Evolutionary conservation across 2,797 vertebrate species (phyloP), one percentile per base, ranked within the genome.

Genomic region (Lepus townsendii): DNA sequence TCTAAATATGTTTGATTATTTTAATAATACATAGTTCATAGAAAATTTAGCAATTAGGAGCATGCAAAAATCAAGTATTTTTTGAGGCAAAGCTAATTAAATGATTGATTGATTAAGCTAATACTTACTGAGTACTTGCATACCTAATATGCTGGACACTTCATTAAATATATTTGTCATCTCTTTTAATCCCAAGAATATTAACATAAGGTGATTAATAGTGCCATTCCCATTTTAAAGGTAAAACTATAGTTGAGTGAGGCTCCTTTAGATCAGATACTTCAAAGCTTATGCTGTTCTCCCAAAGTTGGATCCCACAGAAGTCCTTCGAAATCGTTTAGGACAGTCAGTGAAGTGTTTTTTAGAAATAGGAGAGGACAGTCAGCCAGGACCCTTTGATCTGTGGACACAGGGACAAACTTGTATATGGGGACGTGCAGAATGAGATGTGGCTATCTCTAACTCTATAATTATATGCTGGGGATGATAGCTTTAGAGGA

Each of bases 241-340:
- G 47, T 69, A 92, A 92, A 91, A 65, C 35, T 73, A 8, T 57
- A 57, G 54, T 47, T 96, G 80, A 13, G 65, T 95, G 32, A 73
- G 35, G 24, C 47, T 85, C 9, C 42, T 89, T 87, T 91, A 93
- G n/a, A 57, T 62, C 24, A 72, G 38, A 62, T 47, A 42, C 50
- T 65, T 91, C 75, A 62, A 8, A 77, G 63, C 26, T 86, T 84
- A 22, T 9, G 19, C 7, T 90, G 4, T 60, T 83, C 12, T 77
- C 10, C 8, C 8, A 73, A 86, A 22, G n/a, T 52, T 75, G 9
- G 65, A 95, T 32, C 7, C 24, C 17, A 27, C 1, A n/a, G 76
- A 82, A 83, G 24, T 77, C 16, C 60, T 87, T 0, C 38, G 71
- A 65, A 1, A 0, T 54, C 8, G 30, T 86, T n/a, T 42, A 77